phyloP scores from a whole-genome alignment of 2,888 invertebrate species.

The Sarcophaga subvicina region DNA sequence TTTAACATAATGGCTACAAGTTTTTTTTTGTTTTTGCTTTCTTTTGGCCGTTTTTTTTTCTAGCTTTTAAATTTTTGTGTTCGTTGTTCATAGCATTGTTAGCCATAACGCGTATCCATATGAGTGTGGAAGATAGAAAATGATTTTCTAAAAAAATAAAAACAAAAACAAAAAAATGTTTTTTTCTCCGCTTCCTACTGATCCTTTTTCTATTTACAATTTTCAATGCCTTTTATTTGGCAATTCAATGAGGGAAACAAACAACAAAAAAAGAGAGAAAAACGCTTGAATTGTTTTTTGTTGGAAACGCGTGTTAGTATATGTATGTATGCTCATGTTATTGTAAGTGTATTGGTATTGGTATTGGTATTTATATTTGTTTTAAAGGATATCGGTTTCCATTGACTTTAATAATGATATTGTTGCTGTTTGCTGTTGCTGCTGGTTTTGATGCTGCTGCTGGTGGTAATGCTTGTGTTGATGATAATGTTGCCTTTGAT shows the following conservation, averaged over 20 bases:
- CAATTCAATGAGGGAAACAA: background rate
- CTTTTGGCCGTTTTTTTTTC: background rate
- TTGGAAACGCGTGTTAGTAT: background rate
- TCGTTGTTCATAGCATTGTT: constrained; percentile 1
- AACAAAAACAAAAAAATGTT: background rate
- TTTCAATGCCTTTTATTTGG: constrained; percentile 26
- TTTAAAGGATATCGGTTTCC: constrained; percentile 42
- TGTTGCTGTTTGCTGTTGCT: background rate
- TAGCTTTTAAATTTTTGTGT: background rate
- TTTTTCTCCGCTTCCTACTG: background rate
- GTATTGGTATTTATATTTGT: background rate
- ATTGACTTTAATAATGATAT: constrained; percentile 30
- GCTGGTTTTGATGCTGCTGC: background rate
- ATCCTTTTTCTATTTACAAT: too few relatives aligned
- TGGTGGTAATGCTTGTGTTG: background rate
- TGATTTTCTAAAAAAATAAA: background rate
- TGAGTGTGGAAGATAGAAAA: constrained; percentile 23
- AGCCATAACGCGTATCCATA: constrained; percentile 32
- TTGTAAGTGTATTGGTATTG: background rate
- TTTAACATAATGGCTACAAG: constrained; percentile 29
- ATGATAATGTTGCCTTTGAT: background rate
- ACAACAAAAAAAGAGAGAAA: too few relatives aligned
- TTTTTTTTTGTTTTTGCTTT: constrained; percentile 3
- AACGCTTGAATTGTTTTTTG: background rate
- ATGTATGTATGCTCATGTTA: background rate